Evolutionary conservation across 2,888 invertebrate genomes (phyloP), one percentile per base, ranked within the genome.

Genomic region (Drosophila villosipedis): DNA sequence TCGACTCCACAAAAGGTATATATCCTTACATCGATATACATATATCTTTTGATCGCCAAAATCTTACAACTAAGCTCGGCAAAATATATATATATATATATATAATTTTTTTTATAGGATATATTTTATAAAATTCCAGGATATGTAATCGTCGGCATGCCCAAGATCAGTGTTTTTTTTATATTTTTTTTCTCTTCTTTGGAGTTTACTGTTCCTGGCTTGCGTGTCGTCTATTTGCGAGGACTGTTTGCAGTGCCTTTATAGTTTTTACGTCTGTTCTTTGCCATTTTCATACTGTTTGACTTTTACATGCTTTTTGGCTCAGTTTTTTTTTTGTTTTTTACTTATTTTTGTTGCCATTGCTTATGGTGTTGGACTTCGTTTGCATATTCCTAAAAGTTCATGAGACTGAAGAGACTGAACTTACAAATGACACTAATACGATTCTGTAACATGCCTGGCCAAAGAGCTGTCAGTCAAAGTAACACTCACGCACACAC

Each of bases 361-460:
- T 65, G 62, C 54, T 59, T 47, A 31, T 63, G 28, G 37, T 57
- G 28, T 49, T 67, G 57, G 52, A 41, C 55, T 69, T 63, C 69
- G 66, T 84, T 76, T 81, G 76, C 79, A 68, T 83, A 68, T 65
- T 53, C 64, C 68, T 47, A 57, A 78, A 83, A 89, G 80, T 86
- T 89, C 84, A 84, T 74, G 73, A 60, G 78, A 54, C 70, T 73
- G 78, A 81, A 73, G 68, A 70, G 80, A 68, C 64, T 47, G 47
- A 84, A 83, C 73, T 84, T 73, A 62, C 70, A 89, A 89, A 72
- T 79, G 84, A 82, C 85, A 89, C 87, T 86, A 86, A 89, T 83
- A 72, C 86, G 52, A 72, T 67, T 64, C 86, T 54, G 69, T 67
- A 68, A 68, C 85, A 78, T 55, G 69, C 25, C 69, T 33, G 69